A percentile compares a stretch with the other conserved stretches of the same genome.
phyloP scores from a whole-genome alignment of 2,888 invertebrate species.

The Podabrus alpinus region DNA sequence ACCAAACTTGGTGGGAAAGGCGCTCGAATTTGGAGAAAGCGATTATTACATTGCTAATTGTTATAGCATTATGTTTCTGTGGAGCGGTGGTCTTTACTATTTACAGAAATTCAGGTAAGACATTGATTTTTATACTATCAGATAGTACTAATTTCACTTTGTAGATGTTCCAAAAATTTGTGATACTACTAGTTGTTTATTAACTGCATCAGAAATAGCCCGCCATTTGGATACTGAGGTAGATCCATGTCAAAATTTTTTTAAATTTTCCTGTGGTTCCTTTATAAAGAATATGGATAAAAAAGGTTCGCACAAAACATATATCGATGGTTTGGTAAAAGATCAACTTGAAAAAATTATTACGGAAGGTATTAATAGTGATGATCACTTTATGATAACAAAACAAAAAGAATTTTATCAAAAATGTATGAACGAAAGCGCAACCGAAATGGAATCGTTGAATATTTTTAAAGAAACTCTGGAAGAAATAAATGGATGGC shows the following conservation, averaged over 20 bases:
- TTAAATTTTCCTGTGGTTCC: conserved; percentile 73
- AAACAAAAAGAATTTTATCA: conserved; percentile 1
- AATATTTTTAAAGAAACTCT: conserved; percentile 14
- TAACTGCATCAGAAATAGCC: conserved; percentile 73
- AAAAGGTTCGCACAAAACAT: conserved; percentile 57
- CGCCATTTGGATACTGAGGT: conserved; percentile 67
- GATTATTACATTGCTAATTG: background rate
- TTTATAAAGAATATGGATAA: conserved; percentile 62
- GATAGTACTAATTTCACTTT: background rate
- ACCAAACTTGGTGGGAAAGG: background rate
- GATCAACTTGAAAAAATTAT: background rate
- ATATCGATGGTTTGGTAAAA: background rate
- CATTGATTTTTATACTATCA: background rate
- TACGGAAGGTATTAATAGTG: conserved; percentile 47
- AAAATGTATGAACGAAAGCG: conserved; percentile 4
- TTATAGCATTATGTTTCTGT: background rate
- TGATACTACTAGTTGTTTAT: conserved; percentile 61
- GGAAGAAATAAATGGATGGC: conserved; percentile 82
- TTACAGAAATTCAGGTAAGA: background rate
- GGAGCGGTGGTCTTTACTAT: background rate
- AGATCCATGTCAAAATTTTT: conserved; percentile 81
- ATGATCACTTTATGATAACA: conserved; percentile 14
- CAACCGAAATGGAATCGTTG: background rate
- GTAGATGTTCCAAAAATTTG: background rate
- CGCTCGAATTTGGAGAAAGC: background rate